Evolutionary conservation across 2,888 invertebrate species (phyloP), one percentile per base, ranked within the genome.

Genomic region (Notodromas monacha): DNA sequence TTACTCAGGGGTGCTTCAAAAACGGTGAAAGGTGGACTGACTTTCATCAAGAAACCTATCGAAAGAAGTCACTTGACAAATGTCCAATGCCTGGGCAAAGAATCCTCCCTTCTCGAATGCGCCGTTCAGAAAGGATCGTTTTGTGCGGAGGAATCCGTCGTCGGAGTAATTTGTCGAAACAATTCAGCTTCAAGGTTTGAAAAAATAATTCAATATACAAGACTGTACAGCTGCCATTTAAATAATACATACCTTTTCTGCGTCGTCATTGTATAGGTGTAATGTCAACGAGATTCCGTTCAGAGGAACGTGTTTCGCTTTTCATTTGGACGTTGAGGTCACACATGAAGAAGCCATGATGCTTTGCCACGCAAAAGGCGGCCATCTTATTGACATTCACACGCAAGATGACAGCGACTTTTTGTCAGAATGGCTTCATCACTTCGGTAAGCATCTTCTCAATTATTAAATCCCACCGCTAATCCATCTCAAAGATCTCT

Each of bases 321-420:
- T 58, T 32, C 49, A 39, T 12, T 10, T 47, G 4, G 41, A 46
- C 14, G 43, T 49, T 1, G 37, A 40, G n/a, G 38, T 30, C 4
- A 40, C 38, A 4, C 38, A 42, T 30, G 39, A 43, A n/a, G 32
- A 31, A 21, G 43, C 45, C 4, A 31, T 35, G 3, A 36, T 35
- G 3, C 49, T 52, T 30, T 58, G 59, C 37, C 38, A 42, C 12
- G 34, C 37, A 4, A 26, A 39, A 11, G 48, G 49, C n/a, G 49
- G 55, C 2, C 44, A 47, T 26, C 44, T 60, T 16, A 40, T 55
- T 6, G 52, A 51, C 34, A 46, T 60, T 31, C 44, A 48, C 16
- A 48, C 46, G n/a, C 49, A 56, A 42, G 43, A 43, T 16, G 60
- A 61, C 40, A 59, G 54, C 39, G 49, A 60, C 41, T 60, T 58